Conservation (phyloP, 2,797 vertebrate species). For the Atherinosoma microstoma region DNA sequence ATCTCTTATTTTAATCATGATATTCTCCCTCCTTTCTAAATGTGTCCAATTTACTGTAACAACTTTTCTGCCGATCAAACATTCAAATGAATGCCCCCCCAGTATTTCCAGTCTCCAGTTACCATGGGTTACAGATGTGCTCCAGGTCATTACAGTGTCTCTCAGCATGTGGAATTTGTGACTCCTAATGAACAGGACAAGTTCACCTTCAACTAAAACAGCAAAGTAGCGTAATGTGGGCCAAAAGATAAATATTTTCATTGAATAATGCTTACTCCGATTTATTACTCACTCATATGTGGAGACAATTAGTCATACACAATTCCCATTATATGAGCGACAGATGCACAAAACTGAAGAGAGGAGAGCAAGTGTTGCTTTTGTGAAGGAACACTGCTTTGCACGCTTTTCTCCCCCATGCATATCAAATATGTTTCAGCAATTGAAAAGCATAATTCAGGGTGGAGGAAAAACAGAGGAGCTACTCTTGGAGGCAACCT, state of each 20-base stretch:
- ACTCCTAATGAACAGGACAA: constrained; percentile 50
- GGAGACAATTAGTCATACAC: constrained; percentile 27
- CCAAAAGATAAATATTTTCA: constrained; percentile 15
- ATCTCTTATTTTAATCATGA: constrained; percentile 30
- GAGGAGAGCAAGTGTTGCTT: constrained; percentile 60
- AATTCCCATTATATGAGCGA: constrained; percentile 48
- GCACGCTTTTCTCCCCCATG: constrained; percentile 50
- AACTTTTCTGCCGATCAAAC: constrained; percentile 19
- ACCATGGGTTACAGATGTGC: constrained; percentile 55
- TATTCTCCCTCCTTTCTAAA: neutral
- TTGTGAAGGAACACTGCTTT: constrained; percentile 63
- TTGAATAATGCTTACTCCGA: constrained; percentile 2
- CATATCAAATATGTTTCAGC: constrained; percentile 76
- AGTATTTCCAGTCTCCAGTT: constrained; percentile 44
- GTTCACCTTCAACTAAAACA: constrained; percentile 39
- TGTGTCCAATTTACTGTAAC: constrained; percentile 9
- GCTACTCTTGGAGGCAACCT: constrained; percentile 74
- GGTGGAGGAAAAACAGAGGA: constrained; percentile 69
- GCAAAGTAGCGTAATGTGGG: constrained; percentile 9
- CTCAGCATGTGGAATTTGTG: constrained; percentile 61
- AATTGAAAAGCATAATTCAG: constrained; percentile 74
- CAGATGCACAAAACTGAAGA: constrained; percentile 51
- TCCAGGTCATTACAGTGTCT: constrained; percentile 56
- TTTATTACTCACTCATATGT: constrained; percentile 28
- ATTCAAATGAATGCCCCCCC: constrained; percentile 8